Evolutionary conservation across 2,888 invertebrate species (phyloP), one percentile per base, ranked within the genome.

Genomic region (Eurois occulta): DNA sequence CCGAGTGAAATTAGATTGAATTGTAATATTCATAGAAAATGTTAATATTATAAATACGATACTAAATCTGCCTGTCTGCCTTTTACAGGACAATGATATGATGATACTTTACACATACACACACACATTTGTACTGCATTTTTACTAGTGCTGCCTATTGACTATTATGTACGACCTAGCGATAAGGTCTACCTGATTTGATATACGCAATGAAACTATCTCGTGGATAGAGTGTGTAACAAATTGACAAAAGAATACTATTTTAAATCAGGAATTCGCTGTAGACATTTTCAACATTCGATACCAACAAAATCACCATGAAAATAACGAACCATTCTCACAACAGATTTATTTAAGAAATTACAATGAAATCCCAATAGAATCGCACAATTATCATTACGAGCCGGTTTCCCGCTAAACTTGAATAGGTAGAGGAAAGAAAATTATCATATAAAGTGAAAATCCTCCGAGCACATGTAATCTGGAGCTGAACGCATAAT

Each of bases 381-480:
- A 38, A 68, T 46, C 35, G 67, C 58, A 60, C 84, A 82, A 83
- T 83, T 83, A 84, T 83, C 69, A 66, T 78, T 52, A 60, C 32
- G 38, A 80, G 64, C 41, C 43, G 35, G 35, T 58, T 73, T 64
- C 35, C 32, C 52, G 21, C 84, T 62, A 16, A 84, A 74, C 70
- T 69, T 77, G 77, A 83, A 86, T 71, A 60, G 71, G 77, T 41
- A 73, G 65, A 75, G 67, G 76, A 80, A 75, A 60, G 58, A 60
- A 86, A 87, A 87, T 87, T 87, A 87, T 81, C 86, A 87, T 87
- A 87, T 78, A 87, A 77, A 87, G 88, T 83, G 86, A 83, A 86
- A 84, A 86, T 81, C 80, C 75, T 52, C 41, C 52, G 62, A 76
- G 70, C 80, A 83, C 75, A 72, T 87, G 83, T 87, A 87, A 86